phyloP scores from a whole-genome alignment of 2,113 vertebrate species.

The Gnathonemus echidnorhynchus region DNA sequence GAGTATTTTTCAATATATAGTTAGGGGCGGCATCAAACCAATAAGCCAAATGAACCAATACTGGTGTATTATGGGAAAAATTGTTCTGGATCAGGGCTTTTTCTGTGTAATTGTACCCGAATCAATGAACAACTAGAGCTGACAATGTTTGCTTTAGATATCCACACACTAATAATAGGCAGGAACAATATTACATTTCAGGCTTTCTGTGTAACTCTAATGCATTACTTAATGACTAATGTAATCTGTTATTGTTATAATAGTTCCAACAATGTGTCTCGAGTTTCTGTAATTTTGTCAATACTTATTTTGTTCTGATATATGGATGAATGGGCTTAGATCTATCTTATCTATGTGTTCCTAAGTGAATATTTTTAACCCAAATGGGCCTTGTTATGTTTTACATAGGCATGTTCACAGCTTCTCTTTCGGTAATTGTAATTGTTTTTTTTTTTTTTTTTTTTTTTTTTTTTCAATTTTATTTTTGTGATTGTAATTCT shows the following conservation, averaged over 20 bases:
- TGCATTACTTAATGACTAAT: background rate
- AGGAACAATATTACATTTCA: background rate
- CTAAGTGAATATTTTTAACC: background rate
- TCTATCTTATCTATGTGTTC: background rate
- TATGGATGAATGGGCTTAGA: background rate
- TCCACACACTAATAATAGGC: background rate
- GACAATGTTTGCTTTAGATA: background rate
- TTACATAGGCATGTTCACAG: background rate
- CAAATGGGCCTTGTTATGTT: background rate
- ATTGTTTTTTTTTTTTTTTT: background rate
- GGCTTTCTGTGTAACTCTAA: background rate
- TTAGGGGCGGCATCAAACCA: background rate
- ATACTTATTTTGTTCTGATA: constrained; percentile 5
- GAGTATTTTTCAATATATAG: background rate
- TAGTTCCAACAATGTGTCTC: background rate
- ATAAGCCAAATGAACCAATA: constrained; percentile 2
- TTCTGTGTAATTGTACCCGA: background rate
- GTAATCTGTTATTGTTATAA: constrained; percentile 4
- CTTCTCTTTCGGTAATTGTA: background rate
- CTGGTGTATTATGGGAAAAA: background rate
- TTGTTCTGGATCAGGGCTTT: background rate
- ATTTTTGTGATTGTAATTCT: background rate
- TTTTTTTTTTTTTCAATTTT: no score
- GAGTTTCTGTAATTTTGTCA: background rate
- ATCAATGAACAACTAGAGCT: background rate